These are phyloP conservation scores for Lithobates pipiens DNA, from an alignment of 2,797 vertebrate genomes.

Conservation along the genomic window DNA sequence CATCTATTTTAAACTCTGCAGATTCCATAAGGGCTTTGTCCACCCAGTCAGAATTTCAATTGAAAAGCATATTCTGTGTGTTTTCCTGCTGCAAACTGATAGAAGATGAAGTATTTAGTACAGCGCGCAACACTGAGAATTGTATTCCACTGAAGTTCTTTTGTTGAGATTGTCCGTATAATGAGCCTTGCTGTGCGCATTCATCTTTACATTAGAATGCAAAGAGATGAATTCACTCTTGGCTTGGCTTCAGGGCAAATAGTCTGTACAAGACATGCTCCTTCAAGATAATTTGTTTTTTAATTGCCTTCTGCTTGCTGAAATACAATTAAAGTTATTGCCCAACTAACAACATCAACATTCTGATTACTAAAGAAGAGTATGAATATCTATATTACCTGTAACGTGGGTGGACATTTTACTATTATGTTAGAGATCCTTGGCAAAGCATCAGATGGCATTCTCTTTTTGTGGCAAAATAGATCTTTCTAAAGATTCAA, in stretches of 20 bases:
- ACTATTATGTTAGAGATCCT: not conserved
- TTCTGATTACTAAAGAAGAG: conserved; percentile 81
- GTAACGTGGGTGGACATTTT: conserved; percentile 37
- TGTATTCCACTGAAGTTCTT: conserved; percentile 44
- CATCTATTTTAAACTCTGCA: conserved; percentile 20
- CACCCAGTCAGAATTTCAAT: conserved; percentile 41
- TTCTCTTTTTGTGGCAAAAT: not conserved
- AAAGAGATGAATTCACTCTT: conserved; percentile 76
- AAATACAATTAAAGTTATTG: conserved; percentile 87
- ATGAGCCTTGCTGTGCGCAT: conserved; percentile 75
- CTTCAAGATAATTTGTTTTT: conserved; percentile 84
- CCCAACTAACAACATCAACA: conserved; percentile 84
- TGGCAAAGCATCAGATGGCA: not conserved
- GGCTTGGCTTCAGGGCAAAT: conserved; percentile 79
- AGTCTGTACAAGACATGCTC: conserved; percentile 77
- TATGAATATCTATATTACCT: conserved; percentile 76
- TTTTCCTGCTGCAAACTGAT: conserved; percentile 24
- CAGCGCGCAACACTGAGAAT: conserved; percentile 6
- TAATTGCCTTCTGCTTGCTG: conserved; percentile 83
- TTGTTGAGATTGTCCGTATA: conserved; percentile 68
- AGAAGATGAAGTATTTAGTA: conserved; percentile 39
- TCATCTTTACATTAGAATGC: conserved; percentile 78
- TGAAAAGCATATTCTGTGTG: conserved; percentile 10
- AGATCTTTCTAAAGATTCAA: not conserved
- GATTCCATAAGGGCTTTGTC: conserved; percentile 40